phyloP scores from a whole-genome alignment of 2,888 invertebrate genomes.

The Yponomeuta evonymella region DNA sequence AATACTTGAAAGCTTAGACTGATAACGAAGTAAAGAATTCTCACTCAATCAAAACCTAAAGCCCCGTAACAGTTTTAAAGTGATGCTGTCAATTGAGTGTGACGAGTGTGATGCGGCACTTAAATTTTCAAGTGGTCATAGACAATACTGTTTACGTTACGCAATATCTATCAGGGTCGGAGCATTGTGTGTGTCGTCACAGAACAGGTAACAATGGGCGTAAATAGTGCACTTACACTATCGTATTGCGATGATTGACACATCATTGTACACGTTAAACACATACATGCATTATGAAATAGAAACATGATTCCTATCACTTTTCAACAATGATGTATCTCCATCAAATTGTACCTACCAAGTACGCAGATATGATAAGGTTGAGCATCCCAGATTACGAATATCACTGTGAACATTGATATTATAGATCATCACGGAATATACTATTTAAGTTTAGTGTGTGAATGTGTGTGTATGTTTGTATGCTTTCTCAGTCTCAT shows the following conservation, averaged over 20 bases:
- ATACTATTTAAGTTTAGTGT: not conserved
- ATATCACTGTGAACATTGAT: too few relatives aligned
- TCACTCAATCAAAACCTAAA: not conserved
- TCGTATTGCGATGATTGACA: slow-evolving; percentile 12
- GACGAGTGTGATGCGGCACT: not conserved
- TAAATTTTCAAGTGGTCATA: not conserved
- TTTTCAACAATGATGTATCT: not conserved
- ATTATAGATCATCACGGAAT: too few relatives aligned
- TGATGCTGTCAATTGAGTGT: slow-evolving; percentile 1
- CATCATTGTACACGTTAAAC: not conserved
- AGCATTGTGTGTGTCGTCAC: slow-evolving; percentile 4
- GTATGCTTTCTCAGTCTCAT: not conserved
- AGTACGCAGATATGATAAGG: not conserved
- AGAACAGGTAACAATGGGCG: not conserved
- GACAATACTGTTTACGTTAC: slow-evolving; percentile 2
- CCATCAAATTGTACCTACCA: not conserved
- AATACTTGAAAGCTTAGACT: not conserved
- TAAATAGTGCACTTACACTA: slow-evolving; percentile 11
- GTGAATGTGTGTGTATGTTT: not conserved
- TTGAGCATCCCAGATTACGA: too few relatives aligned
- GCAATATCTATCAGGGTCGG: not conserved
- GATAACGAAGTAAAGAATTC: not conserved
- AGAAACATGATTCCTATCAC: slow-evolving; percentile 7
- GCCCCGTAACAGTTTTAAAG: not conserved
- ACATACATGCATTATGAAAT: slow-evolving; percentile 12